Base-by-base conservation (phyloP, 2,888 invertebrate species). In the Cephus runcator region DNA sequence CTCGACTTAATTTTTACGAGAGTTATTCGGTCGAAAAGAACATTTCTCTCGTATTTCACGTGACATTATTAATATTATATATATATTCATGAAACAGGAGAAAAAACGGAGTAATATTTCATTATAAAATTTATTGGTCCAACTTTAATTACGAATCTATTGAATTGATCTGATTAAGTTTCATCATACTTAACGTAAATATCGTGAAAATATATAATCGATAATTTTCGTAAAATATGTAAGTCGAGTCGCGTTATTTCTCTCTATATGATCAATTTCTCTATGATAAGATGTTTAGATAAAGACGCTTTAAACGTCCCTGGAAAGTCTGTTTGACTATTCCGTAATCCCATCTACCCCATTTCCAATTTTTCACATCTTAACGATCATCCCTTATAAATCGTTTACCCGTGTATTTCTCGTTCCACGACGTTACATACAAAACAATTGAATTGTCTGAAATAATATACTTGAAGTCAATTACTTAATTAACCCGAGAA, bases 381-480 rank as follows among this genome's bases (percentile, higher is more conserved):
- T 35, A 71, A 71, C 35, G 35, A 35, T 74, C 74, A 12, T 34
- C 74, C 74, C 34, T 34, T 74, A 30, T 23, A 12, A 34, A 15
- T 34, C 71, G 9, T 35, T 30, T 74, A 74, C 74, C n/a, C 34
- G 35, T 11, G 71, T 79, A 80, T 23, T 23, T 31, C 73, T 40
- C 11, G 30, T 73, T 30, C 35, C 11, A 75, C 68, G 35, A 40
- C 77, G 35, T 73, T 73, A 30, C 34, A 71, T 34, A 75, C 35
- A 76, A 79, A 79, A 78, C 73, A 68, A 33, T 76, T 73, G 35
- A 78, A 81, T 78, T 82, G 81, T 84, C 79, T 79, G 80, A 81
- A 82, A 85, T 82, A 85, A 89, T 89, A 90, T 88, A 91, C 91
- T 91, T 88, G 82, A 91, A 91, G 91, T 91, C 90, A 91, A 91